phyloP scores from a whole-genome alignment of 2,113 vertebrate species.

The Notothenia coriiceps region DNA sequence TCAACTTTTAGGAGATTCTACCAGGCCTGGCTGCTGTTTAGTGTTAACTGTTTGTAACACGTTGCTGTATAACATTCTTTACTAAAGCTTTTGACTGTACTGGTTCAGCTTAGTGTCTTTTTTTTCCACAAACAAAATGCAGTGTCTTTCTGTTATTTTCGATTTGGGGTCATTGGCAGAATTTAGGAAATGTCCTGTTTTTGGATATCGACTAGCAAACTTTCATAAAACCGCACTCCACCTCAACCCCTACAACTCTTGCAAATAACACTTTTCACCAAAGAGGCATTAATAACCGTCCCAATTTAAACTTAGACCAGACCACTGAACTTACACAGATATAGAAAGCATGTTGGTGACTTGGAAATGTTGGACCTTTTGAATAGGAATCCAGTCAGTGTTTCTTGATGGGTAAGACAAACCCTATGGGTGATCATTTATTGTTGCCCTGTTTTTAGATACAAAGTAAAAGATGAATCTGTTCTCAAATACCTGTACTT shows the following conservation, averaged over 20 bases:
- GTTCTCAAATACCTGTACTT: neutral
- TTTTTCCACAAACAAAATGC: neutral
- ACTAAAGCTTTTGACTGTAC: constrained; percentile 44
- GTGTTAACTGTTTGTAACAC: constrained; percentile 31
- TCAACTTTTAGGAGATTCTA: neutral
- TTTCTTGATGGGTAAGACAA: neutral
- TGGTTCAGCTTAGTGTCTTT: constrained; percentile 6
- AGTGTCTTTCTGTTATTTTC: neutral
- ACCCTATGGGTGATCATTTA: neutral
- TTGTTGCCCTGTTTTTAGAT: neutral
- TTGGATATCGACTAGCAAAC: too few relatives aligned
- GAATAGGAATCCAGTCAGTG: neutral
- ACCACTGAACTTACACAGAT: neutral
- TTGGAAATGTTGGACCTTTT: neutral
- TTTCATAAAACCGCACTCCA: too few relatives aligned
- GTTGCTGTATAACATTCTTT: neutral
- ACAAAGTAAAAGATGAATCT: neutral
- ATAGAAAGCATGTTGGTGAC: neutral
- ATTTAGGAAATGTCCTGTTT: too few relatives aligned
- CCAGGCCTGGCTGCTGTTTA: neutral
- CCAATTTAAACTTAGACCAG: neutral
- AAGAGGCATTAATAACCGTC: neutral
- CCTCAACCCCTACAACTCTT: neutral
- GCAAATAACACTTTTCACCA: neutral
- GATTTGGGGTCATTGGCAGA: too few relatives aligned